A percentile compares a stretch with the other conserved stretches of the same genome.
phyloP scores from a whole-genome alignment of 2,797 vertebrate species.

The Myiotriccus ornatus region DNA sequence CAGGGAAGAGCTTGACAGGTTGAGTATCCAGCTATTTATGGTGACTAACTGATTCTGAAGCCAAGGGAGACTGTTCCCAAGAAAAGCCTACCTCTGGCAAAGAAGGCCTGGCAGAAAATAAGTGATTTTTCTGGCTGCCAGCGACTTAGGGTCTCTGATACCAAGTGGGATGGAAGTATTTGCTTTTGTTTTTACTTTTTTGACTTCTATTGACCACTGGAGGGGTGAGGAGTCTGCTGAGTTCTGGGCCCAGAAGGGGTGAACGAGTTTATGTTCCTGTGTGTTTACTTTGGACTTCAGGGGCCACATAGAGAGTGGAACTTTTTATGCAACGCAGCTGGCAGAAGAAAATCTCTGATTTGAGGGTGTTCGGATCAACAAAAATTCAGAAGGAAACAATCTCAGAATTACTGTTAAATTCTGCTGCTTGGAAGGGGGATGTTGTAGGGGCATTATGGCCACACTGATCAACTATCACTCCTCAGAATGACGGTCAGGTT shows the following conservation, averaged over 20 bases:
- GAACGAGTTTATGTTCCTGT: not conserved
- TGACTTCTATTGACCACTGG: not conserved
- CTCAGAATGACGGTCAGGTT: not conserved
- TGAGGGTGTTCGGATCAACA: not conserved
- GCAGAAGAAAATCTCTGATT: constrained; percentile 7
- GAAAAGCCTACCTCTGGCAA: not conserved
- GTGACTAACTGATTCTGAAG: not conserved
- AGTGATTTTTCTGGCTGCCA: constrained; percentile 7
- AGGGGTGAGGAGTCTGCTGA: not conserved
- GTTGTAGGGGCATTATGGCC: not conserved
- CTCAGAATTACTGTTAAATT: not conserved
- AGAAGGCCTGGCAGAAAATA: not conserved
- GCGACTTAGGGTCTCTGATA: not conserved
- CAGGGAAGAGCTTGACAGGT: constrained; percentile 42
- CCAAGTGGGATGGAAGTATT: not conserved
- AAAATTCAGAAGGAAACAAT: not conserved
- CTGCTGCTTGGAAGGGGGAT: not conserved
- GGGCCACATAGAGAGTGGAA: not conserved
- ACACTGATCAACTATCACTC: not conserved
- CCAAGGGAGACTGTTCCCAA: not conserved
- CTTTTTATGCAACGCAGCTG: not conserved
- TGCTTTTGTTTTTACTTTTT: not conserved
- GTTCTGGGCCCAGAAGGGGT: not conserved
- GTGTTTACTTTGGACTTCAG: constrained; percentile 34
- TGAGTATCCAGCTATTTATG: constrained; percentile 47